A percentile compares a stretch with the other conserved stretches of the same genome.
Conservation (phyloP, 2,888 invertebrate species). For the Nowickia ferox region DNA sequence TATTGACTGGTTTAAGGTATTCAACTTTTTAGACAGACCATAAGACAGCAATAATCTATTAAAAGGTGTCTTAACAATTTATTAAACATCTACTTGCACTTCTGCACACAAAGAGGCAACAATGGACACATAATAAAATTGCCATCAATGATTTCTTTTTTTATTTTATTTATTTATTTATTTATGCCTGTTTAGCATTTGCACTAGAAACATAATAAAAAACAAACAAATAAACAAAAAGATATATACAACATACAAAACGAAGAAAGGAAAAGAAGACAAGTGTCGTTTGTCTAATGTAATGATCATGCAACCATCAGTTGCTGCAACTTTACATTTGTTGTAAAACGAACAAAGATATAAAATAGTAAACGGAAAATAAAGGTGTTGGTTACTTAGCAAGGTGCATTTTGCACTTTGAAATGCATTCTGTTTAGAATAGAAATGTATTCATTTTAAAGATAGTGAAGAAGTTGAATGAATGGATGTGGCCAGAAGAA, state of each 20-base stretch:
- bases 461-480: background rate
- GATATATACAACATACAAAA: background rate
- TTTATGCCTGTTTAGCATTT: constrained; percentile 32
- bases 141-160: constrained; percentile 36
- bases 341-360: constrained; percentile 19
- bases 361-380: constrained; percentile 9
- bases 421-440: constrained; percentile 18
- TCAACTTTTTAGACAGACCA: background rate
- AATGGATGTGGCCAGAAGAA: constrained; percentile 8
- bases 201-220: background rate
- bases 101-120: constrained; percentile 30
- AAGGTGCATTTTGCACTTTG: constrained; percentile 59
- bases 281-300: constrained; percentile 68
- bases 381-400: constrained; percentile 64
- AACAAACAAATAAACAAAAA: background rate
- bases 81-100: constrained; percentile 34
- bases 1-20: constrained; percentile 32
- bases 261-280: constrained; percentile 30
- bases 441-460: constrained; percentile 14
- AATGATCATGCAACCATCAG: constrained; percentile 65
- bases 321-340: constrained; percentile 35
- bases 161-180: background rate
- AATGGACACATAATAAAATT: constrained; percentile 18
- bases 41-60: constrained; percentile 45
- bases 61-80: constrained; percentile 57